Evolutionary conservation across 2,797 vertebrate genomes (phyloP), one percentile per base, ranked within the genome.

Genomic region (Enteromius viviparus): DNA sequence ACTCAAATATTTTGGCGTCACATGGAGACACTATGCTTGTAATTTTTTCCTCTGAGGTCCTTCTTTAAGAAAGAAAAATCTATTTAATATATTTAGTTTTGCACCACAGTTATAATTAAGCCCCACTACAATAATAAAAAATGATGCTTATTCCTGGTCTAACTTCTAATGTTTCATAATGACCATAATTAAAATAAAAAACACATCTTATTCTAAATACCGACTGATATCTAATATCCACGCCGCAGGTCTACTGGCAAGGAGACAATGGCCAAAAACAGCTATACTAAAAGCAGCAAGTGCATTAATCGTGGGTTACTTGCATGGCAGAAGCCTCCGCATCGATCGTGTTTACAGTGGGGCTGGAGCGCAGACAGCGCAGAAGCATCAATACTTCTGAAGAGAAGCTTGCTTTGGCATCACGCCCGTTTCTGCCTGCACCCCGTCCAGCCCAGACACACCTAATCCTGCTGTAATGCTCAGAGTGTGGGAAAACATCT

Each of bases 401-500:
- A 78, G 83, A 85, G 77, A 62, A 60, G 66, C 81, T 71, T n/a
- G 60, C 15, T 74, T 47, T 79, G 78, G 76, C 76, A 74, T 45
- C 12, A 3, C 40, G 55, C 70, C 81, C 10, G 66, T 21, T 10
- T 75, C 80, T 34, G 40, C 79, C 81, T 23, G 42, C 76, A 45
- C 49, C 68, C 32, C n/a, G 21, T 79, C 70, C 40, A 21, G 53
- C 49, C 47, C 62, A 78, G 77, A 62, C 74, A 51, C 62, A 66
- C 62, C 45, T 86, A 87, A 88, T 84, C 79, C 53, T 70, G 66
- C 42, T 80, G 42, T 68, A 82, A 86, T 55, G 76, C 78, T 32
- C 68, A n/a, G 84, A 76, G 76, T 87, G 83, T 87, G 86, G 84
- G 84, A 85, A 85, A 85, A 51, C 10, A 26, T 49, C 66, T 71